Evolutionary conservation across 1,140 invertebrate genomes (phyloP).

Genomic region (Bradysia coprophila): DNA sequence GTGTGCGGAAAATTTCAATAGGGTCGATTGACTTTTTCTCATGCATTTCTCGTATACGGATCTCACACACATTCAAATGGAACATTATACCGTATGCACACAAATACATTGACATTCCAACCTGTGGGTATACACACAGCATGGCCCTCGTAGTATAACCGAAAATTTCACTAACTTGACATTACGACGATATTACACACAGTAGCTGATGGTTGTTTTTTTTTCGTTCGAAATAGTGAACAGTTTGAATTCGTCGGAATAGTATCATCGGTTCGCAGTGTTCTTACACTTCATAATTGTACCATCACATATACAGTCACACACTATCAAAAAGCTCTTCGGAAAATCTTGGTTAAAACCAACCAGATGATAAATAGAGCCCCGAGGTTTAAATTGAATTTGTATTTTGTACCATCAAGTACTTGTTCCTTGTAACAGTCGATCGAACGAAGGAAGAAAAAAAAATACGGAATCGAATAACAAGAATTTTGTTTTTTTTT

Average conservation of each 20-base stretch:
- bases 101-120: background rate
- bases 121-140: too few relatives aligned
- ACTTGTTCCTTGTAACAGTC: background rate
- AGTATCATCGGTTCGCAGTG: background rate
- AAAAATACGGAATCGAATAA: too few relatives aligned
- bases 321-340: background rate
- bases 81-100: too few relatives aligned
- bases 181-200: too few relatives aligned
- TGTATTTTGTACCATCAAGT: background rate
- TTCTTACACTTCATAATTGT: background rate
- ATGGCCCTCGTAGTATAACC: too few relatives aligned
- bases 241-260: background rate
- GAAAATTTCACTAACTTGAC: background rate
- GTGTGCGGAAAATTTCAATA: too few relatives aligned
- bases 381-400: background rate
- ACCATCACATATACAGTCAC: background rate
- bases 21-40: too few relatives aligned
- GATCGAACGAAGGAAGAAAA: background rate
- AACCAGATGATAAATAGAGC: background rate
- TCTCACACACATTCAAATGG: too few relatives aligned
- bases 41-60: too few relatives aligned
- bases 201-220: too few relatives aligned
- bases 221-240: background rate
- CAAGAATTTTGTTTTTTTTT: too few relatives aligned
- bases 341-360: background rate